These are phyloP conservation scores for Rissa tridactyla DNA, from an alignment of 2,113 vertebrate genomes.

Conservation along the genomic window DNA sequence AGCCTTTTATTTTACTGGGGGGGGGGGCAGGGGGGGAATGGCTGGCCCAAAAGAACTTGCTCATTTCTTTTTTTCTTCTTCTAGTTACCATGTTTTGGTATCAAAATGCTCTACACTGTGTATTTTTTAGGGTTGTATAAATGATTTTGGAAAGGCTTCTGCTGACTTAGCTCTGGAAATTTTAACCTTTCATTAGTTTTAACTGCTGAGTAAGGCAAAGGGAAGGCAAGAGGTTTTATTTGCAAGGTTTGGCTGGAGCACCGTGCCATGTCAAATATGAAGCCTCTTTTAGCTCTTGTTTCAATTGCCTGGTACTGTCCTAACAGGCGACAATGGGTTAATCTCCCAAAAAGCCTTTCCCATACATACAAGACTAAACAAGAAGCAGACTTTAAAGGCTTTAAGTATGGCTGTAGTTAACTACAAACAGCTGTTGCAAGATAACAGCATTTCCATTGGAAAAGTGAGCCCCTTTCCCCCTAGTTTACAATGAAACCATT, in stretches of 20 bases:
- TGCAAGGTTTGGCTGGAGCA: neutral
- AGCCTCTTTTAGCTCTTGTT: neutral
- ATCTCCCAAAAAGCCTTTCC: neutral
- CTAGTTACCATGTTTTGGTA: neutral
- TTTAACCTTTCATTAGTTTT: slow-evolving; percentile 64
- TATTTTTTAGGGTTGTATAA: slow-evolving; percentile 17
- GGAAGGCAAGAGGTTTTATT: neutral
- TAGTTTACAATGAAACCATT: slow-evolving; percentile 64
- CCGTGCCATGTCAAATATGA: neutral
- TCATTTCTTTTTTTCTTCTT: neutral
- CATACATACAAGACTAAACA: slow-evolving; percentile 68
- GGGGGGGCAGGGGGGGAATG: no score
- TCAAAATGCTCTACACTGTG: neutral
- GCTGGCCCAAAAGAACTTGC: neutral
- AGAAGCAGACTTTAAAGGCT: slow-evolving; percentile 62
- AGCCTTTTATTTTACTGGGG: neutral
- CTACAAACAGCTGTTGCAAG: slow-evolving; percentile 79
- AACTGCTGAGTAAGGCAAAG: neutral
- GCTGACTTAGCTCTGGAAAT: slow-evolving; percentile 61
- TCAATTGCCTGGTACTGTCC: neutral
- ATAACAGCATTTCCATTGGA: slow-evolving; percentile 73
- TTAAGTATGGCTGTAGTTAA: slow-evolving; percentile 76
- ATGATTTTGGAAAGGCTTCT: slow-evolving; percentile 54
- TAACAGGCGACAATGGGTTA: slow-evolving; percentile 53
- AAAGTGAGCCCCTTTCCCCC: slow-evolving; percentile 51